Evolutionary conservation across 2,797 vertebrate genomes (phyloP).

Genomic region (Tokudaia tokunoshimensis): DNA sequence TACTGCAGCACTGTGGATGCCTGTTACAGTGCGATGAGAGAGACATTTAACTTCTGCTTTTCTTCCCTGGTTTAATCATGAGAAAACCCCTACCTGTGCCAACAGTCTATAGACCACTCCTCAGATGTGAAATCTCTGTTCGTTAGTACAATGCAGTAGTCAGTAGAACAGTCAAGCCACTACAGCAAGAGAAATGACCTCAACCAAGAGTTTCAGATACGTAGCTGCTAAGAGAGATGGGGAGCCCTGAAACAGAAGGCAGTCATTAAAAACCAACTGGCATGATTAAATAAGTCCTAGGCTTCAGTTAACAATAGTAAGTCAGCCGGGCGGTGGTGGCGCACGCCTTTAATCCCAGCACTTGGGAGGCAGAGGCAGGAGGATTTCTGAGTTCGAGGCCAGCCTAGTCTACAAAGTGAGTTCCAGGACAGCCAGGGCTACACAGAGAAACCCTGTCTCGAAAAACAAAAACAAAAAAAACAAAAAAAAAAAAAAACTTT

Average conservation of each 20-base stretch:
- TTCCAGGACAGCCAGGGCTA: too few species aligned
- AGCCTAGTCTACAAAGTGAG: too few species aligned
- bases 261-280: background rate
- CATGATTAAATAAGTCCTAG: background rate
- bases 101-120: background rate
- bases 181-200: background rate
- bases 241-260: background rate
- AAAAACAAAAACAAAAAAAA: too few species aligned
- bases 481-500: too few species aligned
- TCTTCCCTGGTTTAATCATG: background rate
- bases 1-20: background rate
- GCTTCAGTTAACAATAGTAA: background rate
- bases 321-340: too few species aligned
- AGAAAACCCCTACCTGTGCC: background rate
- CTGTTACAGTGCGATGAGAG: too few species aligned
- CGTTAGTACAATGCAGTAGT: background rate
- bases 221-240: fast-evolving
- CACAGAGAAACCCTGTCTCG: too few species aligned
- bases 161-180: background rate
- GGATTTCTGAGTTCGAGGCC: too few species aligned
- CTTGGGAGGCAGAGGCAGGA: too few species aligned
- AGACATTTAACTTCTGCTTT: too few species aligned
- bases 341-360: too few species aligned
- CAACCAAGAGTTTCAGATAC: background rate
- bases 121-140: too few species aligned